phyloP scores from a whole-genome alignment of 2,888 invertebrate species.

The Archaeoteleia sp. region DNA sequence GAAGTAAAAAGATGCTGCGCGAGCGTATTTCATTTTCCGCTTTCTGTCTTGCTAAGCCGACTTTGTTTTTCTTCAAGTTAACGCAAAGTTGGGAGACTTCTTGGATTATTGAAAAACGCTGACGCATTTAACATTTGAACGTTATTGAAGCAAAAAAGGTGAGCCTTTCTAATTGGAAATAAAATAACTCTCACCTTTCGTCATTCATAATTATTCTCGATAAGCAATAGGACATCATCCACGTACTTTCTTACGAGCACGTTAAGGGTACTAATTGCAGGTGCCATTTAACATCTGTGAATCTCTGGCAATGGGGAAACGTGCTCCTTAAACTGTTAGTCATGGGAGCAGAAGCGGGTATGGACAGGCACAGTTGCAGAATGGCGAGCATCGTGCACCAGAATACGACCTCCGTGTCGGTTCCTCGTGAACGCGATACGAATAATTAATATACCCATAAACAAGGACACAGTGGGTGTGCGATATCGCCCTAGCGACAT shows the following conservation, averaged over 20 bases:
- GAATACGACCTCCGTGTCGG: conserved; percentile 59
- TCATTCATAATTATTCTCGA: no score
- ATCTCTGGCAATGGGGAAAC: conserved; percentile 55
- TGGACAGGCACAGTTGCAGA: conserved; percentile 42
- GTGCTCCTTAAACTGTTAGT: conserved; percentile 55
- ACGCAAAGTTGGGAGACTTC: conserved; percentile 1
- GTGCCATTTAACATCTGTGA: conserved; percentile 36
- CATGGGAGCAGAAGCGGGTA: conserved; percentile 19
- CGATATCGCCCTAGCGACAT: conserved; percentile 65
- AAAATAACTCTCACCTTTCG: no score
- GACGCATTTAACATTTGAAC: no score
- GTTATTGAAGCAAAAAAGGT: no score
- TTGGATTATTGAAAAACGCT: no score
- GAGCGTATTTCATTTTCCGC: conserved; percentile 24
- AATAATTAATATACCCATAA: conserved; percentile 73
- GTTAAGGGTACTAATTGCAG: conserved; percentile 30
- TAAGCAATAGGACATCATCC: not conserved
- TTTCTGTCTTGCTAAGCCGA: not conserved
- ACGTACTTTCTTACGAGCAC: not conserved
- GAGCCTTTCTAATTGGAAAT: no score
- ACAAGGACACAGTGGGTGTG: conserved; percentile 61
- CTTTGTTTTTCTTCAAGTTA: conserved; percentile 9
- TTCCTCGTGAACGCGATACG: conserved; percentile 68
- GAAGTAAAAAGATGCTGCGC: conserved; percentile 26
- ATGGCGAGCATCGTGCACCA: conserved; percentile 46